Base-by-base conservation (phyloP, 2,797 vertebrate species). In the Coregonus suidteri region DNA sequence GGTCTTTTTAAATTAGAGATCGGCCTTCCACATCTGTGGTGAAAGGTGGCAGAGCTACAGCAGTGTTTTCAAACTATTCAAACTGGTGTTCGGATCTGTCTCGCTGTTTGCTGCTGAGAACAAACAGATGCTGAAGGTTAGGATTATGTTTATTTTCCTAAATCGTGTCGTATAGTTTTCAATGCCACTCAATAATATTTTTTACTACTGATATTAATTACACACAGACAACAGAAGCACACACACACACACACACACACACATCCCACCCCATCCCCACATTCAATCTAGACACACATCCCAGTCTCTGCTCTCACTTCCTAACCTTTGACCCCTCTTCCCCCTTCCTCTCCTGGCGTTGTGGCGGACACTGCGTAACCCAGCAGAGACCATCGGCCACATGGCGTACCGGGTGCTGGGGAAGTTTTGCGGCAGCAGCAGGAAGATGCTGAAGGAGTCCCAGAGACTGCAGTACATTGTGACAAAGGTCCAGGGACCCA, bases 61-160 rank as follows among this genome's bases (percentile, higher is more conserved):
- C 25, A 0, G 25, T 25, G 1, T 25, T 25, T 25, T 99, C 93
- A 99, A 99, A 89, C 96, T 99, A 75, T 99, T 99, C 88, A 99
- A 99, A 82, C 93, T 99, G 54, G 98, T 99, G 75, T 99, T 99
- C 75, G 98, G 98, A 77, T 99, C 98, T 0, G 98, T 99, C 54
- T 99, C 98, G 1, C 93, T 99, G 0, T 99, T 99, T 80, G 98
- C 98, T 66, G 98, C 98, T 0, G 98, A 99, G 92, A 99, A 99
- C 31, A 98, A 99, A 15, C 98, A 99, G 91, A 99, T 99, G 98
- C 95, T 99, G 15, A 99, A 99, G 96, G 98, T 99, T 85, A 92
- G 86, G 13, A 6, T 37, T 41, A 15, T 35, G 31, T 25, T 25
- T 25, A 25, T 25, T 25, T 25, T 25, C 25, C 25, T 25, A 25